Evolutionary conservation across 2,797 vertebrate species (phyloP), one percentile per base, ranked within the genome.

Genomic region (Etheostoma perlongum): DNA sequence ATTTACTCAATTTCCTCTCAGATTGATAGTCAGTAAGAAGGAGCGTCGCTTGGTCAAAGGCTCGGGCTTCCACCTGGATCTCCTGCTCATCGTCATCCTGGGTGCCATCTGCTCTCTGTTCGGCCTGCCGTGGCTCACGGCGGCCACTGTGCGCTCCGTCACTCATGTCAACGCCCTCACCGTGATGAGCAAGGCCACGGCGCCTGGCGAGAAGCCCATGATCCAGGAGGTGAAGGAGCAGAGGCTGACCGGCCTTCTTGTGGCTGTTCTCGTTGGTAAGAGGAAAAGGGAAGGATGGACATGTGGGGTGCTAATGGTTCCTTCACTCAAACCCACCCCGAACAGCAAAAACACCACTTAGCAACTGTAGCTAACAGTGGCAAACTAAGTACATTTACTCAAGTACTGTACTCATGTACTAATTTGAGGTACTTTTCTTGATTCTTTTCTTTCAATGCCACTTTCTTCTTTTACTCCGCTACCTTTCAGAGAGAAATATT

Each of bases 81-180:
- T 99, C 67, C 94, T 99, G 57, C 96, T 99, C 44, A 99, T 99
- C 2, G 98, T 98, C 68, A 95, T 94, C 5, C 94, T 98, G 84
- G 98, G 98, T 0, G 96, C 97, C 2, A 60, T 99, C n/a, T 99
- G 98, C 0, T 97, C 98, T 0, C 96, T 99, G 6, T 97, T 99
- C 0, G 98, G 98, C 72, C 90, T 99, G 85, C 98, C 98, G 4
- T 99, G 98, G 98, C 96, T 99, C 79, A 98, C 98, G 0, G 98
- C 97, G 0, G 97, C 98, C 4, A 99, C 98, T 0, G 98, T 99
- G 65, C 97, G 98, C 80, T 98, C 97, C 0, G 96, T 99, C 87
- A 99, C 98, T 7, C 98, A 99, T 0, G 97, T 99, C 90, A 99
- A 99, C 0, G 98, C 98, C 0, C 94, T 99, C 77, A 99, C 98